Conservation (phyloP, 2,113 vertebrate species). For the Strigops habroptila region DNA sequence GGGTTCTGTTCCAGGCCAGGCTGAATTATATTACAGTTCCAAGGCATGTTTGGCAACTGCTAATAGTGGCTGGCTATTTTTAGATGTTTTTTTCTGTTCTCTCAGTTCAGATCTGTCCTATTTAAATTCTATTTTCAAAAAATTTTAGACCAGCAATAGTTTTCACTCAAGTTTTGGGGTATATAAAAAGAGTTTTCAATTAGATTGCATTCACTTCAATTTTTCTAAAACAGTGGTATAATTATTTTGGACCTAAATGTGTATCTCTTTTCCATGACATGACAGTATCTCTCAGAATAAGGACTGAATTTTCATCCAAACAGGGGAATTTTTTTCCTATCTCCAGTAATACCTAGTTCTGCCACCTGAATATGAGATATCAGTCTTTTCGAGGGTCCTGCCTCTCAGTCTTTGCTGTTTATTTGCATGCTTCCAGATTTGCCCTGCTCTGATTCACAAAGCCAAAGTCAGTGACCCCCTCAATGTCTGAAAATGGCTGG, state of each 20-base stretch:
- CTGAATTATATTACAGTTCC: conserved; percentile 35
- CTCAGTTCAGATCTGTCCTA: conserved; percentile 30
- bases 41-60: conserved; percentile 30
- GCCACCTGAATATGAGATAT: background rate
- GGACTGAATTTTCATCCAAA: background rate
- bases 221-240: background rate
- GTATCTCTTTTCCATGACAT: background rate
- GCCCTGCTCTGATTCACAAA: background rate
- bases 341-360: background rate
- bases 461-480: background rate
- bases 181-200: background rate
- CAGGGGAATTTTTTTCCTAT: background rate
- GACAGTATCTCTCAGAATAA: background rate
- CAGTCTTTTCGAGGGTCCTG: background rate
- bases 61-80: conserved; percentile 62
- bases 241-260: background rate
- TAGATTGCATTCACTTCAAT: background rate
- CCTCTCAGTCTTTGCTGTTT: background rate
- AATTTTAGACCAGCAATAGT: background rate
- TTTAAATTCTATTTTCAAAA: background rate
- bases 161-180: background rate
- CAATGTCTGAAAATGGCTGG: background rate
- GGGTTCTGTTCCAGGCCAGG: conserved; percentile 8
- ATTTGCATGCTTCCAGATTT: background rate
- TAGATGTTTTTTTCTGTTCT: conserved; percentile 16